Percentiles rank a stretch among this genome's conserved stretches.
phyloP scores from a whole-genome alignment of 2,797 vertebrate genomes.

The Fundulus diaphanus region DNA sequence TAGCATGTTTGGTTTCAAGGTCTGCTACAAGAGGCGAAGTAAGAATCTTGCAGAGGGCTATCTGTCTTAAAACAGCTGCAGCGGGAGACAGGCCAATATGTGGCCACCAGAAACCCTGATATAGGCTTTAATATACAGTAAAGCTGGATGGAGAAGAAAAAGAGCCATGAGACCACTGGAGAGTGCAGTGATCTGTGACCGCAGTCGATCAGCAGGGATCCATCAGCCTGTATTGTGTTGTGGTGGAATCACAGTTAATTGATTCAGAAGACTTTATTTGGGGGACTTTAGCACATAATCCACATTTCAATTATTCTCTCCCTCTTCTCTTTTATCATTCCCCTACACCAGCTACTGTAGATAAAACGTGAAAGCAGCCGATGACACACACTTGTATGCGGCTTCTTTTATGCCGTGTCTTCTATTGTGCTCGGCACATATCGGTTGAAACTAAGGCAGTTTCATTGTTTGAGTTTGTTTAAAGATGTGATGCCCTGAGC shows the following conservation, averaged over 20 bases:
- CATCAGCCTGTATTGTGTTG: conserved; percentile 4
- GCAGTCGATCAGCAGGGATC: conserved; percentile 11
- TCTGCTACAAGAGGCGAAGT: not conserved
- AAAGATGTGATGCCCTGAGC: not conserved
- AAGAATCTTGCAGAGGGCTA: not conserved
- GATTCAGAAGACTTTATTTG: conserved; percentile 26
- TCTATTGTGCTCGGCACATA: not conserved
- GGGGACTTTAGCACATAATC: conserved; percentile 27
- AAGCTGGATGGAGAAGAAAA: conserved; percentile 2
- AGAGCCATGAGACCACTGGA: conserved; percentile 6
- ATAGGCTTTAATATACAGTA: not conserved
- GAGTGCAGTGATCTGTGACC: conserved; percentile 18
- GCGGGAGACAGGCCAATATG: not conserved
- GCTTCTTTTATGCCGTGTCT: not conserved
- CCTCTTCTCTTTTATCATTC: not conserved
- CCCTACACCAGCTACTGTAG: not conserved
- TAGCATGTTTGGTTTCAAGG: not conserved
- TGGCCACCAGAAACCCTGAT: not conserved
- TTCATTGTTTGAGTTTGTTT: not conserved
- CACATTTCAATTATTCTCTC: conserved; percentile 18
- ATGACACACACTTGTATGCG: not conserved
- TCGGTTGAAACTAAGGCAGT: not conserved
- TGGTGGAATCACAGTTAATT: conserved; percentile 21
- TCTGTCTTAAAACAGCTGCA: not conserved
- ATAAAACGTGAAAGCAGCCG: not conserved